Evolutionary conservation across 2,888 invertebrate species (phyloP), one percentile per base, ranked within the genome.

Genomic region (Eristalis arbustorum): DNA sequence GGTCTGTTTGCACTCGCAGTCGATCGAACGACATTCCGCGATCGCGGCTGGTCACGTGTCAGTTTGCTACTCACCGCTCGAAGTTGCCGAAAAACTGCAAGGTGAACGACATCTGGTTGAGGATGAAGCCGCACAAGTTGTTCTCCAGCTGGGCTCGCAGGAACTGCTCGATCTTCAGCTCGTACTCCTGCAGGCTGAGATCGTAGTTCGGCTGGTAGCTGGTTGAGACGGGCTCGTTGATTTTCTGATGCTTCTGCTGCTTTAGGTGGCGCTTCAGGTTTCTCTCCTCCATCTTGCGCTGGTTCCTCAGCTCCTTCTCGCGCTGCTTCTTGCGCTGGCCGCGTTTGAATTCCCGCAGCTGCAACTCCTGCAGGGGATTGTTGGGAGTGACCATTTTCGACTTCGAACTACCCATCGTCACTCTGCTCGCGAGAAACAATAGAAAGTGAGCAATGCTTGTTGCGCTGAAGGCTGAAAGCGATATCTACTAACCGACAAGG

Each of bases 31-130:
- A 8, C 49, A 49, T 59, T 59, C 59, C 23, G n/a, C n/a, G n/a
- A 13, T 23, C 11, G 23, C 23, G 25, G 0, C 2, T 14, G 59
- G 6, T 74, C 40, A 73, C 73, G 80, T 67, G 67, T 57, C 31
- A 40, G 71, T 37, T 64, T 72, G 10, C 64, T 23, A 87, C 87
- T 87, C 18, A 97, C 97, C 95, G 94, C 91, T 96, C 96, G 90
- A 95, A 97, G 91, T 97, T 96, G 88, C 95, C 95, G 90, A 96
- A 96, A 93, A 97, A 97, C 92, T 97, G 96, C 25, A 96, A 94
- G 14, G 95, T 95, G 91, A 97, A 94, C 74, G 96, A 93, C 77
- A 96, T 94, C 91, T 97, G 96, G 91, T 97, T 97, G 13, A 97
- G 92, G 11, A 97, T 93, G 91, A 97, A 97, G 3, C 94, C 93